Conservation (phyloP, 2,113 vertebrate genomes). For the Pristiophorus japonicus region DNA sequence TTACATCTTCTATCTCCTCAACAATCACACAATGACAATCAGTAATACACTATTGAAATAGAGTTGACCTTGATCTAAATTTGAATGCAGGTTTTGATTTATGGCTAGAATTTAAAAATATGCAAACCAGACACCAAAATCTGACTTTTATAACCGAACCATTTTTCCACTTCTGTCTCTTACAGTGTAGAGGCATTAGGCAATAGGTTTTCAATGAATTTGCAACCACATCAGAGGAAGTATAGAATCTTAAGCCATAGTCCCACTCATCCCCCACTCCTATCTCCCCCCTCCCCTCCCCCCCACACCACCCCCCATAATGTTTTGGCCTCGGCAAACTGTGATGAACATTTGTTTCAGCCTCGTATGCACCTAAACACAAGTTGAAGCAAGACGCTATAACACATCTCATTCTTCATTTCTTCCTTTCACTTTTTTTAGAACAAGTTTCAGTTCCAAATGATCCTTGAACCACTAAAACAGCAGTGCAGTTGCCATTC, state of each 20-base stretch:
- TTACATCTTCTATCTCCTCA: not conserved
- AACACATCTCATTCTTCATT: not conserved
- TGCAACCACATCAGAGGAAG: not conserved
- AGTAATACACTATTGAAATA: not conserved
- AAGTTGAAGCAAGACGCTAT: not conserved
- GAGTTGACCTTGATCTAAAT: not conserved
- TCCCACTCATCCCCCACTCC: not conserved
- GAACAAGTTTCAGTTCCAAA: not conserved
- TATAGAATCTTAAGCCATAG: not conserved
- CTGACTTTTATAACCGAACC: not conserved
- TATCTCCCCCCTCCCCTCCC: too few relatives aligned
- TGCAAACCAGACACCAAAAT: too few relatives aligned
- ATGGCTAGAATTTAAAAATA: too few relatives aligned
- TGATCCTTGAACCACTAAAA: conserved; percentile 13
- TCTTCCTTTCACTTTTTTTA: not conserved
- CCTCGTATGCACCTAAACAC: too few relatives aligned
- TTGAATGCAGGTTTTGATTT: not conserved
- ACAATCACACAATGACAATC: not conserved
- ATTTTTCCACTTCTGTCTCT: not conserved
- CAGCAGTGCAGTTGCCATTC: not conserved
- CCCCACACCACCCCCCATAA: not conserved
- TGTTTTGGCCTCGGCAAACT: not conserved
- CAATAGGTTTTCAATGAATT: not conserved
- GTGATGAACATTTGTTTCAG: not conserved
- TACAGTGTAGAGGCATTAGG: not conserved